Evolutionary conservation across 2,888 invertebrate genomes (phyloP).

Genomic region (Amphipyra tragopoginis): DNA sequence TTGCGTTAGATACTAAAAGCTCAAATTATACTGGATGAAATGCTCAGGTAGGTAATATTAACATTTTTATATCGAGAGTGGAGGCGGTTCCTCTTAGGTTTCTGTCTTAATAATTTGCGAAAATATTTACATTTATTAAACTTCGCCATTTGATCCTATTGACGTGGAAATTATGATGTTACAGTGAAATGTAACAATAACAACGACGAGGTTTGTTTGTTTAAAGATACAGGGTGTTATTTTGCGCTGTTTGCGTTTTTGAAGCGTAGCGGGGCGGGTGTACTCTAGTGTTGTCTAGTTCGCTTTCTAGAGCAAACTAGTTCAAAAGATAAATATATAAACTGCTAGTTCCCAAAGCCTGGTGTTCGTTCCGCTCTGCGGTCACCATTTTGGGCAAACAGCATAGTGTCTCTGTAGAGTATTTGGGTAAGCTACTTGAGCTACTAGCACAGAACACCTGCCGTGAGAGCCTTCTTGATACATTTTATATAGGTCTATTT

Average conservation of each 20-base stretch:
- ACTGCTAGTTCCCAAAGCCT: too few relatives aligned
- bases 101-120: slow-evolving; percentile 48
- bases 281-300: slow-evolving; percentile 7
- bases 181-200: slow-evolving; percentile 21
- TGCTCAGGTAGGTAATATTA: slow-evolving; percentile 48
- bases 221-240: not conserved
- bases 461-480: too few relatives aligned
- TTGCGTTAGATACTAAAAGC: slow-evolving; percentile 36
- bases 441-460: too few relatives aligned
- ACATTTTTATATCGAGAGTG: slow-evolving; percentile 62
- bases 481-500: too few relatives aligned
- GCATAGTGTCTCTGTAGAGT: too few relatives aligned
- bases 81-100: slow-evolving; percentile 34
- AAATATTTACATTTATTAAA: slow-evolving; percentile 52
- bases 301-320: slow-evolving; percentile 28
- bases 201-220: slow-evolving; percentile 27
- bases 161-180: slow-evolving; percentile 26
- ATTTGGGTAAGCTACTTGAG: too few relatives aligned
- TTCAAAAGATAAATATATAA: not conserved
- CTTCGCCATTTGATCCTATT: slow-evolving; percentile 22
- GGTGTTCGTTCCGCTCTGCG: too few relatives aligned
- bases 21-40: slow-evolving; percentile 51
- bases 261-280: not conserved
- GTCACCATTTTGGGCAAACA: too few relatives aligned
- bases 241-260: not conserved